Base-by-base conservation (phyloP, 2,888 invertebrate genomes). In the Automeris io region DNA sequence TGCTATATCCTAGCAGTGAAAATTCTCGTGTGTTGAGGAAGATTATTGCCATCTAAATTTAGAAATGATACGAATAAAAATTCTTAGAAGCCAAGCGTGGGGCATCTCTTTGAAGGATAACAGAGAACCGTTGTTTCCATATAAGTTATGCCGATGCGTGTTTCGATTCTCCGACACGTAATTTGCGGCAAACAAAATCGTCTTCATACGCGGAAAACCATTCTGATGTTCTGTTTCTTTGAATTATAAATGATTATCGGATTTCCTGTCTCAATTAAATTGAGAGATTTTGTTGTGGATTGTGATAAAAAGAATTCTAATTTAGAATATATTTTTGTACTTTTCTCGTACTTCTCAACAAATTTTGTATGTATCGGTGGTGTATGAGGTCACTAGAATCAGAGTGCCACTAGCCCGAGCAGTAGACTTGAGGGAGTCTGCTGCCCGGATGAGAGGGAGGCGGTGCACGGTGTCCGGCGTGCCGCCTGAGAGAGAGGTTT, bases 171-270 rank as follows among this genome's bases (percentile, higher is more conserved):
- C 29, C 29, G 29, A 16, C 5, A 8, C 13, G 5, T 16, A 29
- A 29, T 29, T 29, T 29, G 16, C n/a, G 3, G 7, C 29, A 5
- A 5, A 29, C 16, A 29, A 13, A 9, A 45, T 47, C 37, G 37
- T 39, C 29, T 29, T 16, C 16, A 29, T 16, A n/a, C n/a, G 26
- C 16, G 16, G 29, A n/a, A 29, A 16, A n/a, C n/a, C n/a, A n/a
- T n/a, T 29, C 16, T 16, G 16, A 29, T 16, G 16, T 29, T 29
- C 16, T 1, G 3, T 2, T 29, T 29, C 29, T 29, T 8, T 3
- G 29, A 16, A 29, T 16, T 16, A 16, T 16, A 16, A 29, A 16
- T 2, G 16, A 29, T 26, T 26, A 36, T 40, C 37, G 31, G 1
- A 9, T 29, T 29, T 16, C 29, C 16, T 29, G 13, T n/a, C 16